Base-by-base conservation (phyloP, 23 tunicate genomes). In the Diplosoma virens region DNA sequence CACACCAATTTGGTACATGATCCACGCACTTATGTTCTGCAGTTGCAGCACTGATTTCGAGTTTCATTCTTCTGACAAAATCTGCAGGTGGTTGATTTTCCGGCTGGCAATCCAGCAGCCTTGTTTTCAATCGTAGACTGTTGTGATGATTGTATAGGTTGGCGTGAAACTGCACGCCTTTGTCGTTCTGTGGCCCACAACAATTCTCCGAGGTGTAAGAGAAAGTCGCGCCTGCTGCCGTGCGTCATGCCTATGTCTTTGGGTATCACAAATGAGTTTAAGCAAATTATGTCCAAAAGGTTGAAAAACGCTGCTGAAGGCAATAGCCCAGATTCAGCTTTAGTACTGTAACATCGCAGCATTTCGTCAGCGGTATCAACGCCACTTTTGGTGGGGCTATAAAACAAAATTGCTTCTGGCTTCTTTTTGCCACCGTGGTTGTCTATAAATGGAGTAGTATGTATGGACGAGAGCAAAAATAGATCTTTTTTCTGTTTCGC, bases 251-350 rank as follows among this genome's bases (percentile, higher is more conserved):
- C 34, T 7, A 72, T 48, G 27, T 72, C 78, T 48, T 48, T 72
- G 61, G 78, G 61, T 47, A 72, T 72, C 59, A 72, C 78, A 72
- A 72, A 72, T 72, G 60, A 47, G 46, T 72, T 48, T 61, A 72
- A 72, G 33, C 61, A 72, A 47, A 72, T 50, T 47, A 72, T 72
- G 24, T 72, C 59, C 35, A 72, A 48, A 35, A 47, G 61, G 48
- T 72, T 72, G 34, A 72, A 72, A 72, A 48, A 72, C 7, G 78
- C 59, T 72, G 78, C 61, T 41, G 21, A 68, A 33, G 30, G 75
- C 53, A 52, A 68, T 68, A 52, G 54, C 30, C 75, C 16, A 33
- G 75, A 68, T 4, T 34, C 69, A 61, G 69, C 35, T 61, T 61
- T 68, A 34, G 52, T 68, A 53, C 75, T 36, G 75, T 68, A 68